Conservation (phyloP, 1,140 invertebrate genomes). For the Cyclargus thomasi region DNA sequence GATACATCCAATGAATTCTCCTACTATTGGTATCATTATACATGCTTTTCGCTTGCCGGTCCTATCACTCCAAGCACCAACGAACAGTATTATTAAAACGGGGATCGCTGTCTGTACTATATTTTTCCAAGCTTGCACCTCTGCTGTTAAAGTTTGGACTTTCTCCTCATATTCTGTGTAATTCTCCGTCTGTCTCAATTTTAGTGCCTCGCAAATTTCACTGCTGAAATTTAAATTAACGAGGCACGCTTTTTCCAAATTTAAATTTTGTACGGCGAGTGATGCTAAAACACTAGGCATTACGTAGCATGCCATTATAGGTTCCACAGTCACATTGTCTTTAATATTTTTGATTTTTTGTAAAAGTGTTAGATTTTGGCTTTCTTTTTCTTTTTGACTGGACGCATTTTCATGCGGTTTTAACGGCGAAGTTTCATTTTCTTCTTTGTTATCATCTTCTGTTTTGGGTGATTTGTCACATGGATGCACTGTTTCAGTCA, state of each 20-base stretch:
- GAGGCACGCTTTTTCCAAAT: slow-evolving; percentile 87
- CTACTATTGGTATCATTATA: slow-evolving; percentile 87
- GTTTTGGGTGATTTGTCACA: slow-evolving; percentile 23
- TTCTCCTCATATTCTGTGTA: slow-evolving; percentile 81
- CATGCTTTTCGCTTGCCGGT: slow-evolving; percentile 85
- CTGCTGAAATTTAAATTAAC: slow-evolving; percentile 83
- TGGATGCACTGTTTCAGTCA: slow-evolving; percentile 16
- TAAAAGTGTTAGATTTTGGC: slow-evolving; percentile 51
- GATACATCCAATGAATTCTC: slow-evolving; percentile 84
- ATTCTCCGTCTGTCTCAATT: slow-evolving; percentile 80
- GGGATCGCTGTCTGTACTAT: slow-evolving; percentile 84
- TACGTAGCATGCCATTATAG: slow-evolving; percentile 85
- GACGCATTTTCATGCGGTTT: slow-evolving; percentile 30
- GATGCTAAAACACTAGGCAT: slow-evolving; percentile 85
- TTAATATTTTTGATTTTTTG: slow-evolving; percentile 75
- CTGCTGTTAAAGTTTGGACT: slow-evolving; percentile 84
- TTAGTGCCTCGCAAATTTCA: slow-evolving; percentile 82
- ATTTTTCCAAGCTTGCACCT: slow-evolving; percentile 87
- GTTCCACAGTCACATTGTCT: slow-evolving; percentile 85
- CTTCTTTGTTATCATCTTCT: slow-evolving; percentile 35
- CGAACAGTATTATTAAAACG: slow-evolving; percentile 84
- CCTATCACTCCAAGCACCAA: slow-evolving; percentile 87
- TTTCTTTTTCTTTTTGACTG: slow-evolving; percentile 29
- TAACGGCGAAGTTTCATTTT: slow-evolving; percentile 46
- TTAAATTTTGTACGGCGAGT: slow-evolving; percentile 87